Evolutionary conservation across 2,113 vertebrate species (phyloP), one percentile per base, ranked within the genome.

Genomic region (Dasyornis broadbenti): DNA sequence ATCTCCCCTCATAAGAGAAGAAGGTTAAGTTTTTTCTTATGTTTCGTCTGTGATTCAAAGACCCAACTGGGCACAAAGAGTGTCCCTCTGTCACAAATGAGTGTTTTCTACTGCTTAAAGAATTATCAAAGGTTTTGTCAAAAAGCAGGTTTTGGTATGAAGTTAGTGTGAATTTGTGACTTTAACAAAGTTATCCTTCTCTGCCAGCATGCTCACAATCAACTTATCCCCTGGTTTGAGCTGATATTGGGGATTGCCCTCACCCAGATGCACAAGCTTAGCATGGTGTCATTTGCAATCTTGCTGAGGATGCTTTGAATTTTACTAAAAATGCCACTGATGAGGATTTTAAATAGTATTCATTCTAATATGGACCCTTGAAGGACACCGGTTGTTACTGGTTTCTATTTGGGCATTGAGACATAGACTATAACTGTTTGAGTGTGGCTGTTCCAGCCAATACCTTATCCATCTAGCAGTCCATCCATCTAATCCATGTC

Each of bases 201-300:
- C 56, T 22, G 5, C 4, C 12, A 33, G 22, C 0, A 0, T 66
- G 19, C 45, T 83, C 13, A 72, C 16, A 42, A 26, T 27, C 18
- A 69, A 16, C 56, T 39, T 5, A 40, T 60, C 9, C 9, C 3
- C 11, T 16, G 3, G 19, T 18, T 33, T 56, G 9, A n/a, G 7
- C 6, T 27, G 12, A 68, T 50, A 40, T 0, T 19, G 4, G 24
- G 2, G 2, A 31, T 50, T 64, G 8, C 10, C 10, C 14, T 54
- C 10, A 50, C 6, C 8, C 11, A 54, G 15, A 19, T 37, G 12
- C 13, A 72, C 24, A 26, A 49, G 1, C 9, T 70, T 44, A 42
- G 6, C n/a, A 28, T 31, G 18, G 6, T 37, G 22, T 9, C n/a
- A 30, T 70, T 50, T n/a, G 2, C 8, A 63, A 52, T 37, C 20